These are phyloP conservation scores for Phocides pigmalion DNA, from an alignment of 1,140 invertebrate genomes.

Conservation along the genomic window DNA sequence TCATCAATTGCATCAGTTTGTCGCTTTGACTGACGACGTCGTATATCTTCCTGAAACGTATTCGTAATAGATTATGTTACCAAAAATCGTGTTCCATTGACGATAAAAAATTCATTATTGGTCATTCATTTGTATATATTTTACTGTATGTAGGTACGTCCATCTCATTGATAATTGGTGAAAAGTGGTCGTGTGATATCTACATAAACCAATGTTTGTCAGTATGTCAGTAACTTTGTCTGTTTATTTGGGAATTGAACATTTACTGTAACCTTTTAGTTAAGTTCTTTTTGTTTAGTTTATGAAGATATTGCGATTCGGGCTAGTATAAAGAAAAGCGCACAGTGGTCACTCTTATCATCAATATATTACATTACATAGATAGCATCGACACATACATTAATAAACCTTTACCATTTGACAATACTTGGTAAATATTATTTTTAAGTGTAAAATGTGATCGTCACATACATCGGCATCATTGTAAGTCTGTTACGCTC, in stretches of 20 bases:
- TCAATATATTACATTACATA: constrained; percentile 55
- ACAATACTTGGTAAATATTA: constrained; percentile 82
- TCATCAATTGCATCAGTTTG: constrained; percentile 6
- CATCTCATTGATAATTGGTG: constrained; percentile 52
- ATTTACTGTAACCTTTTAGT: constrained; percentile 30
- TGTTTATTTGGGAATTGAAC: constrained; percentile 34
- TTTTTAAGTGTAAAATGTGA: constrained; percentile 79
- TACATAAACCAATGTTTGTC: constrained; percentile 52
- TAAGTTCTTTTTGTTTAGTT: constrained; percentile 36
- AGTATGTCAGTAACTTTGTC: constrained; percentile 55
- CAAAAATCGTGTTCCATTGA: constrained; percentile 48
- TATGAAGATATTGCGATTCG: constrained; percentile 60
- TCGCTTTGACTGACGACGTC: constrained; percentile 25
- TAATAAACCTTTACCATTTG: constrained; percentile 72
- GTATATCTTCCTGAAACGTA: constrained; percentile 9
- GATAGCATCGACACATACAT: constrained; percentile 41
- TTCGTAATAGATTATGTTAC: constrained; percentile 27
- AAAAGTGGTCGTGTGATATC: constrained; percentile 56
- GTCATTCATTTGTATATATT: constrained; percentile 64
- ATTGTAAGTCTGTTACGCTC: constrained; percentile 78
- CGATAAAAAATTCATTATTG: constrained; percentile 40
- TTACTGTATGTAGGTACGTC: constrained; percentile 48
- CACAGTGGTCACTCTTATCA: constrained; percentile 67
- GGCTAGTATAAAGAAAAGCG: constrained; percentile 72
- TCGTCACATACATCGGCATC: constrained; percentile 64